phyloP scores from a whole-genome alignment of 2,797 vertebrate genomes.

The Microctenopoma steveboyesi region DNA sequence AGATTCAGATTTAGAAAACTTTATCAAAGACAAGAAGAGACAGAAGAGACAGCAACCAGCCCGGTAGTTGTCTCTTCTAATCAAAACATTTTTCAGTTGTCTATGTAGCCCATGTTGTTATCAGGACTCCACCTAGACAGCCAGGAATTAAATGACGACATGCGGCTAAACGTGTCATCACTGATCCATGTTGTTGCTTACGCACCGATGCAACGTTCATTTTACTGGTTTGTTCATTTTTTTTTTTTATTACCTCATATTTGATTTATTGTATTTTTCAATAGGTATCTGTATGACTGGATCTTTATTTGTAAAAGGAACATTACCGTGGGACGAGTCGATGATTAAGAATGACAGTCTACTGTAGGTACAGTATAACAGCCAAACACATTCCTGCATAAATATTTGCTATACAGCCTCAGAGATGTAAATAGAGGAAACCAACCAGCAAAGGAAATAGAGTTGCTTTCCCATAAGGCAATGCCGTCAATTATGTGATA shows the following conservation, averaged over 20 bases:
- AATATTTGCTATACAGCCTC: conserved; percentile 29
- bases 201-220: no score
- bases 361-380: conserved; percentile 1
- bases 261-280: conserved; percentile 8
- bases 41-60: no score
- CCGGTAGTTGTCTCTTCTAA: no score
- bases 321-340: background rate
- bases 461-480: conserved; percentile 34
- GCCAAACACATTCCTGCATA: conserved; percentile 21
- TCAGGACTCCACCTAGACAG: no score
- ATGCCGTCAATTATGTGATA: conserved; percentile 36
- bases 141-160: no score
- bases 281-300: background rate
- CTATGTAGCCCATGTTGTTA: no score
- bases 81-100: no score
- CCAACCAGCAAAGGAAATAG: conserved; percentile 36
- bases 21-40: no score
- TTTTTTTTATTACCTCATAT: background rate
- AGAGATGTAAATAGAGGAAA: conserved; percentile 34
- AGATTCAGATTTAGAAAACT: no score
- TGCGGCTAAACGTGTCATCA: no score
- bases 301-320: conserved; percentile 4
- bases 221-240: no score
- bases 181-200: no score
- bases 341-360: background rate